phyloP scores from a whole-genome alignment of 2,797 vertebrate species.

The Tolypeutes matacus region DNA sequence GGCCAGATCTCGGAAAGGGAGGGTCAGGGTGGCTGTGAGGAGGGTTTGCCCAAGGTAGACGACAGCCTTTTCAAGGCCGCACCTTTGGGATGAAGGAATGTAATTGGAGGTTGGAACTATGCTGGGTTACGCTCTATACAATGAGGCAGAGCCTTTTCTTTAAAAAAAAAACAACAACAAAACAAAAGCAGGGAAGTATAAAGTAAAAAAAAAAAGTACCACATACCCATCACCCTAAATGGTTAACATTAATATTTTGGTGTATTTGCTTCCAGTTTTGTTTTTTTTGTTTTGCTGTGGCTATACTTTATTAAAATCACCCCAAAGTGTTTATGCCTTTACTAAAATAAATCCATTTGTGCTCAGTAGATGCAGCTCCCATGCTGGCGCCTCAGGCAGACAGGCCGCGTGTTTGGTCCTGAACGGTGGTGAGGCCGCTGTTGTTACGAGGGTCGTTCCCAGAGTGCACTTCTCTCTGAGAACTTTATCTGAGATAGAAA shows the following conservation, averaged over 20 bases:
- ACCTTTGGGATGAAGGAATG: background rate
- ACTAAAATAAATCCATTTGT: background rate
- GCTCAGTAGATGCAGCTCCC: background rate
- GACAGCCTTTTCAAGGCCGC: background rate
- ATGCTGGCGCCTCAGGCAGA: background rate
- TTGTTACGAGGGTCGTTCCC: background rate
- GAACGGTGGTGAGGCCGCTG: background rate
- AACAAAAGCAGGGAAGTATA: background rate
- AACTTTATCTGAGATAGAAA: background rate
- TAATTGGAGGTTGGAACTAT: background rate
- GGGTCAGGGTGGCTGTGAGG: background rate
- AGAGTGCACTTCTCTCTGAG: background rate
- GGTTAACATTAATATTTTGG: constrained; percentile 15
- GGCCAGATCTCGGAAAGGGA: background rate
- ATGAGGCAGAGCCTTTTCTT: background rate
- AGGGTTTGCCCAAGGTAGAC: background rate
- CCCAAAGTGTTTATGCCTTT: background rate
- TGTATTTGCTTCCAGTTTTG: background rate
- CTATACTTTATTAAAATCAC: constrained; percentile 1
- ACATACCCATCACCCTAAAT: background rate
- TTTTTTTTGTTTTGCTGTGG: background rate
- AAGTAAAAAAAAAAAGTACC: constrained; percentile 45
- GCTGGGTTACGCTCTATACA: background rate
- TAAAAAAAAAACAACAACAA: background rate
- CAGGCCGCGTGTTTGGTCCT: background rate